Percentiles rank a stretch among this genome's conserved stretches.
Evolutionary conservation across 2,113 vertebrate species (phyloP).

Genomic region (Nothocercus julius): DNA sequence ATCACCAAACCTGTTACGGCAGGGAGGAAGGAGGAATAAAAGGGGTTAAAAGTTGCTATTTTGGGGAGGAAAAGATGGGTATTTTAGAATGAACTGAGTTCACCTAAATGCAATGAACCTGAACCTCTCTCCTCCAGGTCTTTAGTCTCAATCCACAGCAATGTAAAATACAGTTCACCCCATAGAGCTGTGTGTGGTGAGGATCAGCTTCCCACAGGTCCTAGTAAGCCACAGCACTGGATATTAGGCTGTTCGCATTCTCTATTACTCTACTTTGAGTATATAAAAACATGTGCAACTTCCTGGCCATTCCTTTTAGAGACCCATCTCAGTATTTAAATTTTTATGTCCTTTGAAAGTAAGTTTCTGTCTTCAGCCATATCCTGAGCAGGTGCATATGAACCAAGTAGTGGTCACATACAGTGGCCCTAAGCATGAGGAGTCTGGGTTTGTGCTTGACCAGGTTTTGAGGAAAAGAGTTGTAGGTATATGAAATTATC

Average conservation of each 20-base stretch:
- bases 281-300: accelerated
- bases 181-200: neutral
- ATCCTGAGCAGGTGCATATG: neutral
- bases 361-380: neutral
- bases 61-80: neutral
- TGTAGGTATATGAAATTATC: neutral
- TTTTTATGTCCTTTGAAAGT: neutral
- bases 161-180: neutral
- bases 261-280: neutral
- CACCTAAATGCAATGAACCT: neutral
- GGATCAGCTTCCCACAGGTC: neutral
- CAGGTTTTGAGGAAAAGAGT: neutral
- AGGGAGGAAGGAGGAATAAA: neutral
- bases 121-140: neutral
- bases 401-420: neutral
- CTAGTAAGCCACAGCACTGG: neutral
- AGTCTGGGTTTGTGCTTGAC: neutral
- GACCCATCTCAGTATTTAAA: neutral
- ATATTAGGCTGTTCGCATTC: neutral
- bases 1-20: neutral
- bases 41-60: neutral
- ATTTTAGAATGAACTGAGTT: neutral
- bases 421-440: neutral
- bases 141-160: neutral
- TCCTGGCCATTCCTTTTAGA: neutral